Evolutionary conservation across 2,113 vertebrate species (phyloP), one percentile per base, ranked within the genome.

Genomic region (Lucifuga dentata): DNA sequence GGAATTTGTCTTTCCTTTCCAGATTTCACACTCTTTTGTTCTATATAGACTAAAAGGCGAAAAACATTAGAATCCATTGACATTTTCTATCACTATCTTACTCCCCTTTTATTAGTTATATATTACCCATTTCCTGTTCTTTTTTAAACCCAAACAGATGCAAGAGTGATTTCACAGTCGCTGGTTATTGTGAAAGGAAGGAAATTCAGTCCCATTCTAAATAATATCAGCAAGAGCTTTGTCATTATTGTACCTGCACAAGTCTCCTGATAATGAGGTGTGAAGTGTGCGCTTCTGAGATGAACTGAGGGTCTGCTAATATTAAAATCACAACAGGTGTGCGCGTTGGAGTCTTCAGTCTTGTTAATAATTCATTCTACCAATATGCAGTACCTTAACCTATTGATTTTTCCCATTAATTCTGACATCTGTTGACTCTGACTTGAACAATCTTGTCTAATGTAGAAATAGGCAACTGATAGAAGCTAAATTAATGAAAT

Each of bases 161-260:
- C 15, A 9, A 26, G 66, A 64, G 38, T 50, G 46, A 61, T 60
- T 68, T 73, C 26, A 46, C 26, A 16, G 21, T 21, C 38, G 17
- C 48, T n/a, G 49, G 48, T 63, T 61, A 35, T 36, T 62, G 41
- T 72, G n/a, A 67, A 60, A 48, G 17, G 43, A 72, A 64, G 39
- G 17, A 26, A n/a, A 69, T 63, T 63, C n/a, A 45, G 19, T 23
- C 40, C 21, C 19, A 10, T 15, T 23, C 26, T 35, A 61, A 44
- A 21, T 69, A 49, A 64, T 45, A 55, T 52, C 45, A 48, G 4
- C 26, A 26, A 29, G 15, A 40, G 38, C n/a, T 70, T 73, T 64
- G n/a, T 29, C 35, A 7, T 56, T 41, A 48, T 58, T 13, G 8
- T 43, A 45, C 8, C 36, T 39, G 23, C 56, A 46, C 23, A 43